Percentiles rank a stretch among this genome's conserved stretches.
These are phyloP conservation scores for Cichlasoma orientale DNA, from an alignment of 2,797 vertebrate genomes.

Conservation along the genomic window DNA sequence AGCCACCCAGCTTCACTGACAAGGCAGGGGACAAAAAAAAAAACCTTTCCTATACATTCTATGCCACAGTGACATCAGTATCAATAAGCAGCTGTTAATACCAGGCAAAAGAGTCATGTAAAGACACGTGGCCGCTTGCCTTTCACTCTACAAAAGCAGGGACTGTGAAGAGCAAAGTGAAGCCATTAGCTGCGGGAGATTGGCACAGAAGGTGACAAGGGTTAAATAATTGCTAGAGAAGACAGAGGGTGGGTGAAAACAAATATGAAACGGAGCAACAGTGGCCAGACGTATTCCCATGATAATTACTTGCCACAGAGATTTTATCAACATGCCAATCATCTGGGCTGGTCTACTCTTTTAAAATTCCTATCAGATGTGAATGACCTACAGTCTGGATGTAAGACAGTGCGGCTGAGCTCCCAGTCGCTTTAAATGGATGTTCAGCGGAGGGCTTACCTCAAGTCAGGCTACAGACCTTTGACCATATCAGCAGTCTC, in stretches of 20 bases:
- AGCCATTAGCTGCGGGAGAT: constrained; percentile 50
- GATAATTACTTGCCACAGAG: constrained; percentile 65
- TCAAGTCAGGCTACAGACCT: constrained; percentile 51
- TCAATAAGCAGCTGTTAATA: constrained; percentile 59
- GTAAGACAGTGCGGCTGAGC: constrained; percentile 24
- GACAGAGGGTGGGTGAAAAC: constrained; percentile 48
- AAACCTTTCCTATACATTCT: constrained; percentile 24
- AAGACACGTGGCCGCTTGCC: constrained; percentile 21
- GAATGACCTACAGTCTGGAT: constrained; percentile 43
- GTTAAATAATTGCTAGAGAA: constrained; percentile 63
- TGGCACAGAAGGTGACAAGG: constrained; percentile 34
- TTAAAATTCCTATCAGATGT: constrained; percentile 53
- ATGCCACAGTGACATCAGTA: constrained; percentile 47
- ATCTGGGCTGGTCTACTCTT: constrained; percentile 29
- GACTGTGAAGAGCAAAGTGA: constrained; percentile 38
- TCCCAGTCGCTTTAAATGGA: constrained; percentile 33
- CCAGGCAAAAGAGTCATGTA: constrained; percentile 6
- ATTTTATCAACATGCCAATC: constrained; percentile 66
- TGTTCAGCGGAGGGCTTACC: constrained; percentile 46
- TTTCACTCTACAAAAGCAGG: constrained; percentile 16
- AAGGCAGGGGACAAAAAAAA: constrained; percentile 15
- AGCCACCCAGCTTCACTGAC: constrained; percentile 51
- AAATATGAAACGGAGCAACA: constrained; percentile 46
- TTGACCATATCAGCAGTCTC: constrained; percentile 52
- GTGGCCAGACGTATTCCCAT: constrained; percentile 37